Base-by-base conservation (phyloP, 2,113 vertebrate genomes). In the Bubo bubo region DNA sequence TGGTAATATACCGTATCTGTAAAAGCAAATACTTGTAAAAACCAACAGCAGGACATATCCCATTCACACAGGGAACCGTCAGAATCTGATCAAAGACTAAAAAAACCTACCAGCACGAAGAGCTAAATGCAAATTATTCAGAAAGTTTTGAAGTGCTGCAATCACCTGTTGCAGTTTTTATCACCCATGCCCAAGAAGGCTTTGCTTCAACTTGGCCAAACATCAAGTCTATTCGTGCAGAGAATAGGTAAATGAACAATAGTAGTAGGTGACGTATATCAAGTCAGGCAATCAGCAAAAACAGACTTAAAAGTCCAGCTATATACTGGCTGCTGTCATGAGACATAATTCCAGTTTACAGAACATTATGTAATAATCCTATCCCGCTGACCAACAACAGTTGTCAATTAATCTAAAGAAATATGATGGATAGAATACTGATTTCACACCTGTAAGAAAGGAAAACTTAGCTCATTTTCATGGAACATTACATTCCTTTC, bases 1-100 rank as follows among this genome's bases (percentile, higher is more conserved):
- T 85, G 8, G 0, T 14, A 52, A 2, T 2, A 37, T 10, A 10
- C 23, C 34, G 5, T 9, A 43, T 2, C 30, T 68, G 19, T 7
- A 23, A 27, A 27, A 86, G 30, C 27, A 43, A 16, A 22, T 21
- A 14, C 6, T 24, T 41, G 19, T 22, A 17, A 72, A 82, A 41
- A 10, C 4, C 45, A 84, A 13, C 26, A 71, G 4, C 3, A 9
- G 24, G 27, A 83, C 7, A 30, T 9, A 43, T 17, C 41, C 58
- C 1, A 2, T 3, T 16, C 17, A 8, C 35, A 18, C 8, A 2
- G 32, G 45, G 59, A 68, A 14, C 10, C 35, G 39, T 0, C 30
- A 14, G 17, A 37, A 64, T 14, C 62, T 16, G n/a, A 52, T 7
- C 45, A 74, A 39, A 92, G 41, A 45, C 35, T 59, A 20, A 34